Conservation (phyloP, 2,888 invertebrate species). For the Drymonia ruficornis region DNA sequence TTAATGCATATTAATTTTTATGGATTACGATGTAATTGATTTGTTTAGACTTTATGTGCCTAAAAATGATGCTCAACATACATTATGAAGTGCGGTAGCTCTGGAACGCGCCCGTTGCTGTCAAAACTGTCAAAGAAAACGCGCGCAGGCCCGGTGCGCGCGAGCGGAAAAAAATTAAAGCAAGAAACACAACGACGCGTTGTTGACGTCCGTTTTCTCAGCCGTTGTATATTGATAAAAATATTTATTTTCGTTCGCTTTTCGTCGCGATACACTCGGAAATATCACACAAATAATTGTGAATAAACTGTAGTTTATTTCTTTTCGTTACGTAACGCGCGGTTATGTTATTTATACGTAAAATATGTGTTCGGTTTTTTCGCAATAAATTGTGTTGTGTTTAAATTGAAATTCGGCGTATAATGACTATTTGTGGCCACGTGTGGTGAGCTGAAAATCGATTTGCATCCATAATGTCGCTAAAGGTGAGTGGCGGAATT, state of each 20-base stretch:
- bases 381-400: constrained; percentile 35
- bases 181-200: constrained; percentile 17
- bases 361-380: constrained; percentile 17
- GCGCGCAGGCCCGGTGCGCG: constrained; percentile 24
- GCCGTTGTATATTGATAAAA: constrained; percentile 21
- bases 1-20: too few species aligned
- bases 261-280: constrained; percentile 23
- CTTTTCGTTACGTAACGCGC: constrained; percentile 18
- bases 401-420: constrained; percentile 47
- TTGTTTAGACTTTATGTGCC: too few species aligned
- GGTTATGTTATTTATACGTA: constrained; percentile 10
- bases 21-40: too few species aligned
- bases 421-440: constrained; percentile 60
- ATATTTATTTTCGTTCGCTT: constrained; percentile 18
- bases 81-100: not conserved
- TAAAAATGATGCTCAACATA: not conserved
- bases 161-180: constrained; percentile 43
- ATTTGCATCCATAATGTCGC: constrained; percentile 62
- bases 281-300: constrained; percentile 26
- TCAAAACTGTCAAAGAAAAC: constrained; percentile 18
- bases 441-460: constrained; percentile 53
- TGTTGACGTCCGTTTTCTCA: constrained; percentile 29
- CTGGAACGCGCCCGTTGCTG: constrained; percentile 27
- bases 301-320: constrained; percentile 15
- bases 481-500: constrained; percentile 62